Evolutionary conservation across 2,797 vertebrate genomes (phyloP), one percentile per base, ranked within the genome.

Genomic region (Enteromius thamalakanensis): DNA sequence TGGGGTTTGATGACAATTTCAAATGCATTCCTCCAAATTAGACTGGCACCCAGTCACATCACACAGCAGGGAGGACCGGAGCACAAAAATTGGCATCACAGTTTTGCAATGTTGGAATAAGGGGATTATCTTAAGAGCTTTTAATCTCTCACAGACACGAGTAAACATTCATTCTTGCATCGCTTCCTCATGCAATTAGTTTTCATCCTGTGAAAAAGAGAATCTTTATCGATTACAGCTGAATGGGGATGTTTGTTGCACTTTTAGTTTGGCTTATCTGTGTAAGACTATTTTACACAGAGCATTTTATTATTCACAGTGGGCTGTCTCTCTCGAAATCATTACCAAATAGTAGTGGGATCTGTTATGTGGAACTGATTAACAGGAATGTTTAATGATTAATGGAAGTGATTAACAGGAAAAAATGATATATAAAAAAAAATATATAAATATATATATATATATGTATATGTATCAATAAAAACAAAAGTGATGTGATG

Each of bases 21-120:
- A 80, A 75, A 76, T 70, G 79, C 81, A 87, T 86, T 81, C 84
- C 84, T 90, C 69, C 60, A 84, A 80, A 80, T 75, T 32, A 77
- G 45, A 77, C 55, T 51, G 32, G n/a, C 34, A 82, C 23, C 29
- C 65, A 72, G 71, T 83, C 86, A 85, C 84, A 89, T 55, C 2
- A 34, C 42, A 74, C 34, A 80, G 76, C 60, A 83, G 75, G 85
- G 83, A 82, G 4, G n/a, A 81, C 55, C 14, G 0, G 0, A 29
- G 79, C 78, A n/a, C 60, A 80, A 21, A 72, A 83, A 82, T 45
- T 79, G 1, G 47, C 64, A 60, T 37, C 1, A 9, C 64, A 76
- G 87, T 53, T 82, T 82, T 85, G 53, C 26, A 21, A 49, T 55
- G 72, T 69, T 8, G 68, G 86, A 81, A 83, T 81, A 83, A 87